Base-by-base conservation (phyloP, 2,113 vertebrate genomes). In the Pelecanoides urinatrix region DNA sequence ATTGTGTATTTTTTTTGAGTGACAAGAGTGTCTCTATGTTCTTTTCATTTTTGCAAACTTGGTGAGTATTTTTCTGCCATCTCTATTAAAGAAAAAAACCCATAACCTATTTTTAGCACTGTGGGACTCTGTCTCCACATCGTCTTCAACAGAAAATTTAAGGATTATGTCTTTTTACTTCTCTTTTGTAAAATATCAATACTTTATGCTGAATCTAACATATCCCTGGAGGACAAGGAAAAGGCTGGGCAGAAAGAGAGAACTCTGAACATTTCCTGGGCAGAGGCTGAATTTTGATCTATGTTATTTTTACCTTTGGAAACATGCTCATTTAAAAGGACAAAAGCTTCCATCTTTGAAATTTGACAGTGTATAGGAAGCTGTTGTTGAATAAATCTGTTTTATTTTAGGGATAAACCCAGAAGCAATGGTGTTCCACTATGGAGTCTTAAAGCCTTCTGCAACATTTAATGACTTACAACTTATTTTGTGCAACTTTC, bases 141-240 rank as follows among this genome's bases (percentile, higher is more conserved):
- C n/a, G 38, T 44, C 29, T 82, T 94, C 72, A 59, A 50, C 21
- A 8, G 21, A 83, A 95, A 94, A 90, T 79, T 65, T 84, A 76
- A 88, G 32, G 17, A 74, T 76, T 78, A 32, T 83, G 30, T 36
- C n/a, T 97, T 97, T 94, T 74, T 91, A 73, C 79, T 94, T 91
- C 25, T 87, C 53, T 96, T 96, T 95, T 94, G 71, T 95, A 89
- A 95, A 97, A 93, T 88, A 93, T 72, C 92, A 95, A 53, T 92
- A 96, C 58, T 83, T 97, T 88, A 86, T 89, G 59, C 65, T 88
- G 95, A 97, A 95, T 96, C 55, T 77, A 91, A 96, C 84, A 82
- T 65, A 84, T 85, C 81, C 80, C 94, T 78, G 29, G 91, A 95
- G 91, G 67, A 90, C 56, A 76, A 88, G 23, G n/a, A 71, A 91